Evolutionary conservation across 2,113 vertebrate species (phyloP), one percentile per base, ranked within the genome.

Genomic region (Osmerus eperlanus): DNA sequence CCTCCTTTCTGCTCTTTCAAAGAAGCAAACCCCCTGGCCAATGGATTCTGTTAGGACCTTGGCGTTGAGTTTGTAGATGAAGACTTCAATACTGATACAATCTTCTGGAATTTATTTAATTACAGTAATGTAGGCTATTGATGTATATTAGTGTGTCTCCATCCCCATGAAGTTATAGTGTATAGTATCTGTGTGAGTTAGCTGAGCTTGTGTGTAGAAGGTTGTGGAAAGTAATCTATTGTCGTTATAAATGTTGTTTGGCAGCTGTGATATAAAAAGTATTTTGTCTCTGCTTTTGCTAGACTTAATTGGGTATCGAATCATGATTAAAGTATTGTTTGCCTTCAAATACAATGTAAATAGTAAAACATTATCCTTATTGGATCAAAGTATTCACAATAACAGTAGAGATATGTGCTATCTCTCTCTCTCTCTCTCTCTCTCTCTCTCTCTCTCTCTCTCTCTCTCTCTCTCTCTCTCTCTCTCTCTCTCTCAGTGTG

Each of bases 1-100:
- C 77, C 82, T 83, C 78, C 73, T 71, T 76, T 59, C 59, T 78
- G 76, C 79, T 86, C 78, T 86, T 88, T 85, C 81, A 85, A 81
- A 86, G 83, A 77, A 73, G 80, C 68, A 79, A 77, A 75, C 72
- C 29, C 41, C 62, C 21, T 88, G 76, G 84, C 83, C 88, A 83
- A 88, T 87, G 52, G 77, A 85, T 81, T 72, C 83, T 19, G 72
- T 76, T 64, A 68, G 77, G 71, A 54, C 21, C 14, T 65, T 73
- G 78, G 73, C 36, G 78, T 84, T 82, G 68, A 83, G 85, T 83
- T 77, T 67, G 61, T 75, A 19, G 54, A 47, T 52, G 61, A 36
- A 53, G 29, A 2, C 16, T 14, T 8, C 2, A 28, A n/a, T n/a
- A n/a, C n/a, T n/a, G 21, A 11, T 18, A 36, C 11, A n/a, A 41